A percentile compares a stretch with the other conserved stretches of the same genome.
phyloP scores from a whole-genome alignment of 2,797 vertebrate genomes.

The Sebastes hopkinsi region DNA sequence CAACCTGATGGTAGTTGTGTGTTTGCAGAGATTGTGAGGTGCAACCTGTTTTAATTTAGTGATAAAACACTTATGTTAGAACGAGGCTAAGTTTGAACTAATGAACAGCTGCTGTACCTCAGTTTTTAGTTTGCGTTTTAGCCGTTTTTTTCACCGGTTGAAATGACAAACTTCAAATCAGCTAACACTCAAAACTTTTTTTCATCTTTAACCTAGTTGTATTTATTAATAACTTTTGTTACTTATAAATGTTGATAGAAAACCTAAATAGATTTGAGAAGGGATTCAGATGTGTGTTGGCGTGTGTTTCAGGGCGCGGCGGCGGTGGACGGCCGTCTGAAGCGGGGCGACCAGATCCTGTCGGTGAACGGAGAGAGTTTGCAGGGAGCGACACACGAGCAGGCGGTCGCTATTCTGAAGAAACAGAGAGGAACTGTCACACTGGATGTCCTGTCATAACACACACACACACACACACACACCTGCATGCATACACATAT shows the following conservation, averaged over 20 bases:
- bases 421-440: conserved; percentile 88
- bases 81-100: no score
- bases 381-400: conserved; percentile 91
- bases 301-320: conserved; percentile 87
- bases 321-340: conserved; percentile 88
- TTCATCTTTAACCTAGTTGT: background rate
- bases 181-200: background rate
- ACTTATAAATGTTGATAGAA: background rate
- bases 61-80: no score
- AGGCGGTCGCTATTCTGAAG: conserved; percentile 92
- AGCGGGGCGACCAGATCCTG: conserved; percentile 93
- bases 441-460: conserved; percentile 88
- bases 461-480: background rate
- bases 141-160: background rate
- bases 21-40: background rate
- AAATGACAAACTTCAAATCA: background rate
- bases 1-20: background rate
- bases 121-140: background rate
- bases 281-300: background rate
- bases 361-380: conserved; percentile 90
- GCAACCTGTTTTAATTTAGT: background rate
- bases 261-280: background rate
- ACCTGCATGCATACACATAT: background rate
- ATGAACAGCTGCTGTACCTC: no score
- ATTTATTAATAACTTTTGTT: background rate